Conservation (phyloP, 1,140 invertebrate genomes). For the Hycleus phaleratus region DNA sequence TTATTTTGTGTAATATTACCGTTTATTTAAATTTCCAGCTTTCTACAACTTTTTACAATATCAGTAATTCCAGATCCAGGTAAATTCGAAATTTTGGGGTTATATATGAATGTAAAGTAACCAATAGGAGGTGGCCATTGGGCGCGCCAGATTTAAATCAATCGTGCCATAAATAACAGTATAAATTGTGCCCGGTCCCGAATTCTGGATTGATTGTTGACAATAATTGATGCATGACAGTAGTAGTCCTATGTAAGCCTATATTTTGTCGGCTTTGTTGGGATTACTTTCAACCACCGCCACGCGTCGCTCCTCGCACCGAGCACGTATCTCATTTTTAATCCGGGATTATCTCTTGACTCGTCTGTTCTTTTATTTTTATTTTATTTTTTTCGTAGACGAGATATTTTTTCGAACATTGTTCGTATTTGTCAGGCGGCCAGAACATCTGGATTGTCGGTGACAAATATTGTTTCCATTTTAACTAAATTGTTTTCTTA, state of each 20-base stretch:
- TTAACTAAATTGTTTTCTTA: too few relatives aligned
- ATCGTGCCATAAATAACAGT: not conserved
- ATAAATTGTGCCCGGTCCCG: not conserved
- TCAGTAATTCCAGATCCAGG: too few relatives aligned
- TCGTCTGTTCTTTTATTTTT: slow-evolving; percentile 15
- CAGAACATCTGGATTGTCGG: not conserved
- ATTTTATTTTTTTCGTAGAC: too few relatives aligned
- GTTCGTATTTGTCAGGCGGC: slow-evolving; percentile 27
- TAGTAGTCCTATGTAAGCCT: slow-evolving; percentile 26
- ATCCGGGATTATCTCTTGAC: slow-evolving; percentile 33
- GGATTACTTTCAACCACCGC: slow-evolving; percentile 27
- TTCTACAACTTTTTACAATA: too few relatives aligned
- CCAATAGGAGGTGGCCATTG: too few relatives aligned
- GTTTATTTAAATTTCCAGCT: too few relatives aligned
- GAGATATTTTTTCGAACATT: slow-evolving; percentile 20
- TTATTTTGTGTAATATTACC: too few relatives aligned
- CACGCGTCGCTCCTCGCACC: slow-evolving; percentile 22
- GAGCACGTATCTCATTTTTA: slow-evolving; percentile 38
- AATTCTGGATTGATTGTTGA: slow-evolving; percentile 26
- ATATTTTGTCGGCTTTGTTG: slow-evolving; percentile 35
- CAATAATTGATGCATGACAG: slow-evolving; percentile 34
- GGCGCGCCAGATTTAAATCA: not conserved
- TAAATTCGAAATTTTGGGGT: too few relatives aligned
- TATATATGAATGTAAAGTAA: too few relatives aligned
- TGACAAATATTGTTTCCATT: slow-evolving; percentile 4